Evolutionary conservation across 2,888 invertebrate genomes (phyloP).

Genomic region (Euplagia quadripunctaria): DNA sequence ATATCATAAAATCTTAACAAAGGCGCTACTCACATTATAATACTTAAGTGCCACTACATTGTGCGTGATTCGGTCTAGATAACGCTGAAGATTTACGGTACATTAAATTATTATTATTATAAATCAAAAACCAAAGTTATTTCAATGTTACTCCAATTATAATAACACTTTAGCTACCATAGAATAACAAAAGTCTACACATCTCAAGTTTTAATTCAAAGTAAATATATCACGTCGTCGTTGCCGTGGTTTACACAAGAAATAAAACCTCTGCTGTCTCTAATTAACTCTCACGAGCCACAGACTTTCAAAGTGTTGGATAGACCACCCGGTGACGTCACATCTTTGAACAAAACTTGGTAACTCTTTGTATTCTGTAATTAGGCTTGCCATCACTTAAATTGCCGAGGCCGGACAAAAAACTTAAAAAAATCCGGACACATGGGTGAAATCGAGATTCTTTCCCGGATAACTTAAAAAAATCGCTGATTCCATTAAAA

Average conservation of each 20-base stretch:
- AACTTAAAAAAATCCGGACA: no score
- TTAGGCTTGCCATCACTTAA: background rate
- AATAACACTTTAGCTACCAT: no score
- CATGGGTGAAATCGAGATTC: no score
- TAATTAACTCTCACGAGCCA: constrained; percentile 34
- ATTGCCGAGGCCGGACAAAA: no score
- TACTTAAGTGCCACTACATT: no score
- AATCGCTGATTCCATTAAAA: no score
- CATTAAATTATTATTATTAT: background rate
- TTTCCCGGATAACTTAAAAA: no score
- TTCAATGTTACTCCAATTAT: background rate
- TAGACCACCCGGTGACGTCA: constrained; percentile 13
- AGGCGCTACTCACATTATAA: no score
- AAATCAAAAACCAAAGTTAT: background rate
- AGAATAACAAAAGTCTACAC: background rate
- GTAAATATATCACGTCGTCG: background rate
- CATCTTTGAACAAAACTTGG: background rate
- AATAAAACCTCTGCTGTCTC: constrained; percentile 22
- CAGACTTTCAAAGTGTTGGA: background rate
- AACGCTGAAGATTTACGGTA: no score
- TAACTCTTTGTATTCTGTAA: background rate
- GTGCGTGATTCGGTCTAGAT: no score
- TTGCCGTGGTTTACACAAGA: background rate
- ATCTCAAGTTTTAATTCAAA: background rate
- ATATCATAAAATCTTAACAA: no score